phyloP scores from a whole-genome alignment of 23 tunicate genomes.

The Corella eumyota region DNA sequence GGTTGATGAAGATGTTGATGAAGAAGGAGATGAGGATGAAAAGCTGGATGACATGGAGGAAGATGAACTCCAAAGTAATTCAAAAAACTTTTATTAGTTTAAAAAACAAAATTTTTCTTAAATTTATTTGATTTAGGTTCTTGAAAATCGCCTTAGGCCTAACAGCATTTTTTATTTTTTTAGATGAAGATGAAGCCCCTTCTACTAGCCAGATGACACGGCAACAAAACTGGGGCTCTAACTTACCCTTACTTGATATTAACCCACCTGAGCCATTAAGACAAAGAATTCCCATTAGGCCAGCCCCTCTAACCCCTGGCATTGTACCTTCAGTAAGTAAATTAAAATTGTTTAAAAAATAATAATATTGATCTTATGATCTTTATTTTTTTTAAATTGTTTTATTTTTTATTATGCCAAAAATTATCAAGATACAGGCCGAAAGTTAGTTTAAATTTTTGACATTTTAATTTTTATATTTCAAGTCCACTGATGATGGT shows the following conservation, averaged over 20 bases:
- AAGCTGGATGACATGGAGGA: conserved; percentile 11
- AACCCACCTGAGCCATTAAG: conserved; percentile 11
- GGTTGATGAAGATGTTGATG: conserved; percentile 13
- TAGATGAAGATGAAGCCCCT: too few species aligned
- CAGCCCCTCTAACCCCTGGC: conserved; percentile 61
- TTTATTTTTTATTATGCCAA: too few species aligned
- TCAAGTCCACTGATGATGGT: conserved; percentile 64
- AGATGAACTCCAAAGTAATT: too few species aligned
- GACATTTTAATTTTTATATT: too few species aligned
- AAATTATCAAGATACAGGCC: too few species aligned
- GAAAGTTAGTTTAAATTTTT: too few species aligned
- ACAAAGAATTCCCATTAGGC: conserved; percentile 38
- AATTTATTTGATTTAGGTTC: neutral
- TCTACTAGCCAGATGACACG: too few species aligned
- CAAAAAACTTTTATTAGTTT: neutral
- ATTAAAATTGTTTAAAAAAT: neutral
- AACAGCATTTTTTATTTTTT: too few species aligned
- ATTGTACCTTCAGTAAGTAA: conserved; percentile 33
- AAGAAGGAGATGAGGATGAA: conserved; percentile 4
- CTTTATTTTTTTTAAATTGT: too few species aligned
- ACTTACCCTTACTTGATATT: conserved; percentile 23
- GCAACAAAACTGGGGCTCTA: too few species aligned
- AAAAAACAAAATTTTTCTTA: neutral
- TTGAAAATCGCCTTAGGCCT: neutral
- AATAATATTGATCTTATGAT: neutral